These are phyloP conservation scores for Chrysocyon brachyurus DNA, from an alignment of 2,797 vertebrate species.

Conservation along the genomic window DNA sequence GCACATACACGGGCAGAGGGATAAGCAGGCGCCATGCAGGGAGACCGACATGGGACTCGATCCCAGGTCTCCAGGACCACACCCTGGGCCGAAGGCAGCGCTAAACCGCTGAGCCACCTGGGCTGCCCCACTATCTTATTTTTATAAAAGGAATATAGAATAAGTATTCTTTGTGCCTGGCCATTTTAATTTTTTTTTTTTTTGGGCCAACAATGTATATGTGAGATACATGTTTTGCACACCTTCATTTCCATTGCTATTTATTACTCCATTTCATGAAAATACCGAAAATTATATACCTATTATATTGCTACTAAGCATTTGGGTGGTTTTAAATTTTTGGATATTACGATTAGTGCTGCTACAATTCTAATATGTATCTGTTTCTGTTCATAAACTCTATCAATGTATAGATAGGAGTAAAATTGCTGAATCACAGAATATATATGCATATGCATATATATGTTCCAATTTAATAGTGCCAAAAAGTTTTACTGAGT, in stretches of 20 bases:
- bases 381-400: background rate
- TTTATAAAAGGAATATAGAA: background rate
- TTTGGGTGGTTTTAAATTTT: background rate
- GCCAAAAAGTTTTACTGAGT: background rate
- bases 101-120: too few species aligned
- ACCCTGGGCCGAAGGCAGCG: too few species aligned
- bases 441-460: too few species aligned
- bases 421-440: background rate
- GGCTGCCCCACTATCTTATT: background rate
- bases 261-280: background rate
- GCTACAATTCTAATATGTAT: background rate
- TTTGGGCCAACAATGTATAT: background rate
- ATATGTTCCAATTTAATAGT: background rate
- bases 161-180: background rate
- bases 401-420: background rate
- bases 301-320: background rate
- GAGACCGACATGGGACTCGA: too few species aligned
- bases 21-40: too few species aligned
- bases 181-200: background rate
- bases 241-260: background rate
- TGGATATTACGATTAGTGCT: background rate
- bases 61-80: too few species aligned
- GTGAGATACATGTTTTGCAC: background rate
- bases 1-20: too few species aligned
- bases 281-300: background rate